A percentile compares a stretch with the other conserved stretches of the same genome.
phyloP scores from a whole-genome alignment of 2,888 invertebrate species.

The Pemphredon lugubris region DNA sequence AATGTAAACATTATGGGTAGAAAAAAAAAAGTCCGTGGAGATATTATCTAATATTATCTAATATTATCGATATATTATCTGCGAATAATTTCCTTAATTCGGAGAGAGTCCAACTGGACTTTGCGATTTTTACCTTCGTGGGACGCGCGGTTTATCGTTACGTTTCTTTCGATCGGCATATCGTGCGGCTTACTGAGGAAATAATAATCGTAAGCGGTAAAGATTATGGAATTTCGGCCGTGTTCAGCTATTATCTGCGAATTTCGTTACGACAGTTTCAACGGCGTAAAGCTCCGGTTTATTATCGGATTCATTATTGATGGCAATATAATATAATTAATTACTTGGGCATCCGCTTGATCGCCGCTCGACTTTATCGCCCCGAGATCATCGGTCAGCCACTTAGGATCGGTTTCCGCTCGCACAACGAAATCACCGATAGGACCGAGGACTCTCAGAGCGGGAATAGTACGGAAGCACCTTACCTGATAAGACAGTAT shows the following conservation, averaged over 20 bases:
- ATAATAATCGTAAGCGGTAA: constrained; percentile 60
- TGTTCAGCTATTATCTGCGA: constrained; percentile 41
- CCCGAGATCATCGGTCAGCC: constrained; percentile 58
- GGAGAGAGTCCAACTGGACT: constrained; percentile 31
- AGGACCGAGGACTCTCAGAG: constrained; percentile 67
- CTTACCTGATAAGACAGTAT: constrained; percentile 41
- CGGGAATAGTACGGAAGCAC: constrained; percentile 35
- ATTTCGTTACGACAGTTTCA: background rate
- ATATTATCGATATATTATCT: too few species aligned
- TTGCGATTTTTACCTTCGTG: constrained; percentile 65
- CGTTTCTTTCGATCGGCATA: constrained; percentile 54
- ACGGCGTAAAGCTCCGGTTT: background rate
- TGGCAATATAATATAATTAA: background rate
- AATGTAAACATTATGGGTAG: too few species aligned
- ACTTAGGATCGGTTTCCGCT: constrained; percentile 43
- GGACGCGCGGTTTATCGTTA: constrained; percentile 67
- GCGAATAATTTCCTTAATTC: constrained; percentile 40
- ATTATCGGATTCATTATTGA: background rate
- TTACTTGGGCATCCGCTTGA: constrained; percentile 61
- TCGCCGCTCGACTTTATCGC: constrained; percentile 54
- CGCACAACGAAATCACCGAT: constrained; percentile 56
- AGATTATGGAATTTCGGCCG: constrained; percentile 50
- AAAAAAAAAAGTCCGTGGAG: too few species aligned
- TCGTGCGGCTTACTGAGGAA: constrained; percentile 59
- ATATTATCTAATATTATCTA: too few species aligned